phyloP scores from a whole-genome alignment of 2,888 invertebrate genomes.

The Spisula solida region DNA sequence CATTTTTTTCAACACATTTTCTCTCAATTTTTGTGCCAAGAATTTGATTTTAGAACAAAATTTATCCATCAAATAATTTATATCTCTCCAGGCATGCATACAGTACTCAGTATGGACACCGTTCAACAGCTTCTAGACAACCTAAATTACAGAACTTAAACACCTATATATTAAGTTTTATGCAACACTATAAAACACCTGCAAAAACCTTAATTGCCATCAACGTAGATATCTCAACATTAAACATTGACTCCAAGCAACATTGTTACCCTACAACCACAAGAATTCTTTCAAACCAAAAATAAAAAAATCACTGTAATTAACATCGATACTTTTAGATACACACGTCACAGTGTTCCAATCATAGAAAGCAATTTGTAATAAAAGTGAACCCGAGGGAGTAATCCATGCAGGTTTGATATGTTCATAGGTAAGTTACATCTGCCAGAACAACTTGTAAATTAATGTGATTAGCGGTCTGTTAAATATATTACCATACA shows the following conservation, averaged over 20 bases:
- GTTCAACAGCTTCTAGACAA: not conserved
- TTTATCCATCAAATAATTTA: not conserved
- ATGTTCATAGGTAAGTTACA: not conserved
- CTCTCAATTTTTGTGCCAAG: not conserved
- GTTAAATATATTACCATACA: not conserved
- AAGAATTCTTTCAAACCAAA: not conserved
- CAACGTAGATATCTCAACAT: not conserved
- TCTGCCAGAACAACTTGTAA: conserved; percentile 21
- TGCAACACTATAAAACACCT: conserved; percentile 1
- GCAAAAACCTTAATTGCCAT: not conserved
- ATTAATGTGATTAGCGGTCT: not conserved
- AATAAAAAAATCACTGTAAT: not conserved
- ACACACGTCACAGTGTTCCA: not conserved
- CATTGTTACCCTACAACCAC: not conserved
- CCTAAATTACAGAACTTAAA: not conserved
- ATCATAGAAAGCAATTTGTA: conserved; percentile 19
- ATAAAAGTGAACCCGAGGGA: not conserved
- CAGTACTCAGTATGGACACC: not conserved
- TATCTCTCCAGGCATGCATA: not conserved
- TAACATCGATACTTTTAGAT: not conserved
- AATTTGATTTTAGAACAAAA: not conserved
- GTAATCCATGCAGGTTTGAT: not conserved
- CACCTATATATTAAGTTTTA: conserved; percentile 17
- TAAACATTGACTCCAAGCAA: not conserved
- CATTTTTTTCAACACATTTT: no score